A percentile compares a stretch with the other conserved stretches of the same genome.
Evolutionary conservation across 1,140 invertebrate species (phyloP).

Genomic region (Bactericera cockerelli): DNA sequence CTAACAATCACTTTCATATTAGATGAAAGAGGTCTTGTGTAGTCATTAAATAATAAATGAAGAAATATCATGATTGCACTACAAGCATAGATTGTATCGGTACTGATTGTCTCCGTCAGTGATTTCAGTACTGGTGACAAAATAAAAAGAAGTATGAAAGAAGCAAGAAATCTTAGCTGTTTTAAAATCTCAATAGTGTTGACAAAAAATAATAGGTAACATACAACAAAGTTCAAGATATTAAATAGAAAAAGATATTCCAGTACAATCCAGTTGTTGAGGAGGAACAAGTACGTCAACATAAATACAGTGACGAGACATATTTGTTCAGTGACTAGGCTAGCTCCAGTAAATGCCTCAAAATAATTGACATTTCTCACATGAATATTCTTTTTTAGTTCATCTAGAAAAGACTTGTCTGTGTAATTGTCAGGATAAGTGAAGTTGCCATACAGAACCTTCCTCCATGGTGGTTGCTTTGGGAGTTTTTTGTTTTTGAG

Average conservation of each 20-base stretch:
- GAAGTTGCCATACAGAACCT: constrained; percentile 76
- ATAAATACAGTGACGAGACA: constrained; percentile 60
- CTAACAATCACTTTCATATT: constrained; percentile 46
- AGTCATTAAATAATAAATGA: constrained; percentile 84
- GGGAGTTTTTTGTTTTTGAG: neutral
- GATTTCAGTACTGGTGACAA: constrained; percentile 88
- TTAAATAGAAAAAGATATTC: constrained; percentile 40
- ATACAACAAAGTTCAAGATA: constrained; percentile 35
- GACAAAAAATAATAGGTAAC: constrained; percentile 37
- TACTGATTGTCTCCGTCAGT: constrained; percentile 86
- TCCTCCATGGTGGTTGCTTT: constrained; percentile 46
- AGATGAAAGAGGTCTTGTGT: constrained; percentile 50
- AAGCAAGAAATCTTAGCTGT: constrained; percentile 53
- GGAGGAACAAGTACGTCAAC: constrained; percentile 53
- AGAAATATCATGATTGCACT: constrained; percentile 71
- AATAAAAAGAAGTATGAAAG: constrained; percentile 67
- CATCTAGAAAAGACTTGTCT: constrained; percentile 64
- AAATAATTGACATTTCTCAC: constrained; percentile 47
- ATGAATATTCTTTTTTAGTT: constrained; percentile 69
- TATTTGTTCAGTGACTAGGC: constrained; percentile 53
- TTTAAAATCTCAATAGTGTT: constrained; percentile 26
- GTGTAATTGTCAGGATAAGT: constrained; percentile 85
- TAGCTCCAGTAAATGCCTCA: constrained; percentile 55
- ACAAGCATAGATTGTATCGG: constrained; percentile 90
- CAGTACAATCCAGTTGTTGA: constrained; percentile 46